Percentiles rank a stretch among this genome's conserved stretches.
Conservation (phyloP, 2,888 invertebrate species). For the Harmothoe impar region DNA sequence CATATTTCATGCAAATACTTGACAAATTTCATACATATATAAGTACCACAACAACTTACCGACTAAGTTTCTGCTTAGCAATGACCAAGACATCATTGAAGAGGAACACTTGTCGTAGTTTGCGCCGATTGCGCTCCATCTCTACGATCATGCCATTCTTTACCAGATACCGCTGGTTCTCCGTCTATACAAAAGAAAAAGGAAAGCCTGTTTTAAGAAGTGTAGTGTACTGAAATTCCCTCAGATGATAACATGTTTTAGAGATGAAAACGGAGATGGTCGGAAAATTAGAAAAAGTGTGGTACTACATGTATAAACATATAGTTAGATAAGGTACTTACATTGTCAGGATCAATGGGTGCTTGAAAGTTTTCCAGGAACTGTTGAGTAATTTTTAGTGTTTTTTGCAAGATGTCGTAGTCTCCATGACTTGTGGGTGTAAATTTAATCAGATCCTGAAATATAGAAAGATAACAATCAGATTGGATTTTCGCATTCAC, state of each 20-base stretch:
- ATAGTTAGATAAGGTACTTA: constrained; percentile 40
- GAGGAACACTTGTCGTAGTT: constrained; percentile 94
- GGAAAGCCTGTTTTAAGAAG: background rate
- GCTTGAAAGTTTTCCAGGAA: constrained; percentile 89
- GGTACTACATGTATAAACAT: no score
- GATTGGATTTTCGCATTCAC: no score
- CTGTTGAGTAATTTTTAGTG: constrained; percentile 91
- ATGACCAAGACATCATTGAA: constrained; percentile 98
- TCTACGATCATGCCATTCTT: constrained; percentile 98
- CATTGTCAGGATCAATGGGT: constrained; percentile 66
- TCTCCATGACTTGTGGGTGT: constrained; percentile 84
- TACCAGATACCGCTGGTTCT: constrained; percentile 89
- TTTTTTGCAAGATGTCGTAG: constrained; percentile 82
- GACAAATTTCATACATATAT: no score
- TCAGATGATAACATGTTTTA: no score
- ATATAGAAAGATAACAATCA: background rate
- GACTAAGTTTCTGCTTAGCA: constrained; percentile 87
- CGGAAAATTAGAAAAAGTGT: no score
- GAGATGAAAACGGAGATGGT: no score
- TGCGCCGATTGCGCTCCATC: constrained; percentile 91
- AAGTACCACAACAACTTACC: constrained; percentile 66
- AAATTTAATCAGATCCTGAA: constrained; percentile 84
- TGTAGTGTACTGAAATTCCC: no score
- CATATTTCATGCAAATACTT: no score
- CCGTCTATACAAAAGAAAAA: constrained; percentile 40